Conservation (phyloP, 2,888 invertebrate genomes). For the Mythimna vitellina region DNA sequence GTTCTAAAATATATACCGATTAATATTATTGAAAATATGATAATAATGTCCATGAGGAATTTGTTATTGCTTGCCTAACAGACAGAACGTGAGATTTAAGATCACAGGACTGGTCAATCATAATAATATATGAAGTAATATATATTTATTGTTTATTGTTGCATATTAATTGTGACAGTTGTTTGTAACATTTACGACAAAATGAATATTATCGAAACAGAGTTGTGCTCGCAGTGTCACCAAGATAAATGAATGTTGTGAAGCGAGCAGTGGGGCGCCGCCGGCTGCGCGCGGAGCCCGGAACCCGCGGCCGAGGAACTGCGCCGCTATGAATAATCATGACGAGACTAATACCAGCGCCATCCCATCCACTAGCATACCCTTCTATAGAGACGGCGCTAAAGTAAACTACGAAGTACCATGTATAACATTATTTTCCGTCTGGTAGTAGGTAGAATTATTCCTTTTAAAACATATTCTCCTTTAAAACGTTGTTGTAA, state of each 20-base stretch:
- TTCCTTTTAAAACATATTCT: conserved; percentile 3
- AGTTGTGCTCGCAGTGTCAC: conserved; percentile 3
- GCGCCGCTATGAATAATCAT: conserved; percentile 19
- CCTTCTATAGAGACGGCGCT: background rate
- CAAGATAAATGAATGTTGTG: conserved; percentile 13
- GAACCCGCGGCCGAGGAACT: conserved; percentile 2
- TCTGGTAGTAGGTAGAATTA: background rate
- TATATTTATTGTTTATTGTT: background rate
- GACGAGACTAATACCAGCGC: background rate
- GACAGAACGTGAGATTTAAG: too few relatives aligned
- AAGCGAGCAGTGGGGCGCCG: background rate
- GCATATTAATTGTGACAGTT: background rate
- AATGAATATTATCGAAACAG: background rate
- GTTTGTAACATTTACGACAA: background rate
- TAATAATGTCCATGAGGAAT: background rate
- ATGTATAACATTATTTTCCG: background rate
- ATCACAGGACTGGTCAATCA: too few relatives aligned
- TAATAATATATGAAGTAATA: background rate
- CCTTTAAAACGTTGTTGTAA: conserved; percentile 2
- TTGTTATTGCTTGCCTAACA: background rate
- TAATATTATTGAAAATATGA: background rate
- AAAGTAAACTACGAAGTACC: background rate
- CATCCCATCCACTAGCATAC: background rate
- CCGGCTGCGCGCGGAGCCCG: background rate
- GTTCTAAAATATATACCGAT: background rate